Conservation (phyloP, 2,113 vertebrate species). For the Austrofundulus limnaeus region DNA sequence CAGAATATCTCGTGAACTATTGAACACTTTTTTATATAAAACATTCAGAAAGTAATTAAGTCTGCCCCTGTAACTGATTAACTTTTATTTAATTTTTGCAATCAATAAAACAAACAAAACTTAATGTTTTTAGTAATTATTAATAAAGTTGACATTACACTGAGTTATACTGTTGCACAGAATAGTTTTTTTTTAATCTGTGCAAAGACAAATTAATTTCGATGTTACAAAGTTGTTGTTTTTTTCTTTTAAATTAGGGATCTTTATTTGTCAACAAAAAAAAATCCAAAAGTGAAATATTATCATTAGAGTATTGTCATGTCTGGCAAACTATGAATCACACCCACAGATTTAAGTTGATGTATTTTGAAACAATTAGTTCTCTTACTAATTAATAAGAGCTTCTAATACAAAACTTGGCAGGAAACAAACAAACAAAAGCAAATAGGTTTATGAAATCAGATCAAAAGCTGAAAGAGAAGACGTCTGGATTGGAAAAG, state of each 20-base stretch:
- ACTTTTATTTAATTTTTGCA: not conserved
- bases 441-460: no score
- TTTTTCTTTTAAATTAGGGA: not conserved
- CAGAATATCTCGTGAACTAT: no score
- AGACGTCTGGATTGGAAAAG: no score
- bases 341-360: not conserved
- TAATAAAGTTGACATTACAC: no score
- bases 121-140: no score
- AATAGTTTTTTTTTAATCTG: not conserved
- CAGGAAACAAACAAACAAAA: not conserved
- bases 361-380: no score
- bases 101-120: no score
- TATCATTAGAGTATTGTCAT: not conserved
- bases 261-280: not conserved
- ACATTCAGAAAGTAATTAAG: no score
- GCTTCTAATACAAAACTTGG: no score
- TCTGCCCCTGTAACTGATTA: not conserved
- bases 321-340: not conserved
- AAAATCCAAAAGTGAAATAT: not conserved
- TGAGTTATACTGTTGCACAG: no score
- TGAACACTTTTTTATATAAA: no score
- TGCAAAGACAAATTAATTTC: not conserved
- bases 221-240: not conserved
- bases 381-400: no score
- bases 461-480: not conserved